Base-by-base conservation (phyloP, 1,140 invertebrate species). In the Battus philenor region DNA sequence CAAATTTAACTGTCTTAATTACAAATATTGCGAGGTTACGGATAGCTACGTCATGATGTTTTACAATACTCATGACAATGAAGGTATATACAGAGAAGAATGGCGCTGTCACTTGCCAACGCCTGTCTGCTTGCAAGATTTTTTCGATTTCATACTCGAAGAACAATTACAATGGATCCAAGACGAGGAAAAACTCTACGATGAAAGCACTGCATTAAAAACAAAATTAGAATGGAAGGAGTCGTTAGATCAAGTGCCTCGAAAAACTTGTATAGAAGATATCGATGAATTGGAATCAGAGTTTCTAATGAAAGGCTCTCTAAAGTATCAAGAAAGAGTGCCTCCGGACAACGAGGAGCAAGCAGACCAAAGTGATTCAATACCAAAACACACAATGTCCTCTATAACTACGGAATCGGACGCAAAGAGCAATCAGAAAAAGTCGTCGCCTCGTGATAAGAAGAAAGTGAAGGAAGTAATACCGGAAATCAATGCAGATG, bases 51-150 rank as follows among this genome's bases (percentile, higher is more conserved):
- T 78, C 44, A 49, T 79, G 22, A 75, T 80, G 73, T 86, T 84
- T 58, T 81, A 59, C 50, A 86, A 88, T 58, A 68, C 69, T 44
- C 64, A 81, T 26, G 55, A 74, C 48, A 50, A 59, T 12, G 60
- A 76, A 29, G 66, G 64, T 0, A 58, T 84, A 45, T 58, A 53
- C 2, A 55, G 76, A 13, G 63, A 78, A 22, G 74, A 77, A 54
- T 78, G 78, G 72, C 57, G 73, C 2, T 68, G 73, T 36, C 81
- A 72, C 50, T 52, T 89, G 43, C 66, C 83, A 1, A 89, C 88
- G n/a, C 78, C 87, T 1, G 56, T 89, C 17, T 84, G 86, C 41
- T 59, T 89, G 10, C 72, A 83, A 59, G 87, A 90, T 52, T 89
- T 89, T 71, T 86, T 84, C 61, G 80, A 88, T 41, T 88, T 88